Evolutionary conservation across 1,140 invertebrate species (phyloP).

Genomic region (Hyles vespertilio): DNA sequence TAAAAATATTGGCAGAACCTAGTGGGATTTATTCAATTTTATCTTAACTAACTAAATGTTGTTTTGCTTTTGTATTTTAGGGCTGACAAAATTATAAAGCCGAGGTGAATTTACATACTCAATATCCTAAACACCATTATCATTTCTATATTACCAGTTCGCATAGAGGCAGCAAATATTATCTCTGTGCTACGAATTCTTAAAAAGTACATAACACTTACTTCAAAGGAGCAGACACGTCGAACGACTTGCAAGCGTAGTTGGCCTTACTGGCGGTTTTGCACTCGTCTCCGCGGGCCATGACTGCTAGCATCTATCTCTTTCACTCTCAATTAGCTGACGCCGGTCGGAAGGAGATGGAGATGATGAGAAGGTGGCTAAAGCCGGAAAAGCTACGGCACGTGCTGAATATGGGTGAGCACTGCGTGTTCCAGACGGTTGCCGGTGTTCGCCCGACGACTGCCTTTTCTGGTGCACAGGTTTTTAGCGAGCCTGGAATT

Average conservation of each 20-base stretch:
- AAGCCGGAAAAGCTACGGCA: slow-evolving; percentile 78
- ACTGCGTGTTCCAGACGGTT: slow-evolving; percentile 87
- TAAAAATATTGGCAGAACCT: too few species aligned
- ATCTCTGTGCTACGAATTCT: too few species aligned
- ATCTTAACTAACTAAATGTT: too few species aligned
- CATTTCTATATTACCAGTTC: too few species aligned
- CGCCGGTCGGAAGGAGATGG: slow-evolving; percentile 44
- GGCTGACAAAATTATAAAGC: too few species aligned
- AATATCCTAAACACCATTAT: too few species aligned
- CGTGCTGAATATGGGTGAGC: slow-evolving; percentile 87
- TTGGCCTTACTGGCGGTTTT: slow-evolving; percentile 61
- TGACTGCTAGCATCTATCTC: slow-evolving; percentile 32
- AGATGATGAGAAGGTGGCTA: slow-evolving; percentile 30
- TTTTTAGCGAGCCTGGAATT: slow-evolving; percentile 83
- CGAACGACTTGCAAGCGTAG: slow-evolving; percentile 54
- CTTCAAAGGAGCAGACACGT: slow-evolving; percentile 54
- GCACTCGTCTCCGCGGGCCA: slow-evolving; percentile 67
- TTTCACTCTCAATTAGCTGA: slow-evolving; percentile 28
- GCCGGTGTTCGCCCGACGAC: slow-evolving; percentile 84
- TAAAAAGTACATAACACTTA: slow-evolving; percentile 27
- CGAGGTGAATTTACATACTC: too few species aligned
- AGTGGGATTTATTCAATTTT: too few species aligned
- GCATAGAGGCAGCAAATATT: too few species aligned
- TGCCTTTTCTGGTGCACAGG: slow-evolving; percentile 83
- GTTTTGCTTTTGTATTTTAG: too few species aligned